Conservation (phyloP, 2,888 invertebrate genomes). For the Ectemnius cavifrons region DNA sequence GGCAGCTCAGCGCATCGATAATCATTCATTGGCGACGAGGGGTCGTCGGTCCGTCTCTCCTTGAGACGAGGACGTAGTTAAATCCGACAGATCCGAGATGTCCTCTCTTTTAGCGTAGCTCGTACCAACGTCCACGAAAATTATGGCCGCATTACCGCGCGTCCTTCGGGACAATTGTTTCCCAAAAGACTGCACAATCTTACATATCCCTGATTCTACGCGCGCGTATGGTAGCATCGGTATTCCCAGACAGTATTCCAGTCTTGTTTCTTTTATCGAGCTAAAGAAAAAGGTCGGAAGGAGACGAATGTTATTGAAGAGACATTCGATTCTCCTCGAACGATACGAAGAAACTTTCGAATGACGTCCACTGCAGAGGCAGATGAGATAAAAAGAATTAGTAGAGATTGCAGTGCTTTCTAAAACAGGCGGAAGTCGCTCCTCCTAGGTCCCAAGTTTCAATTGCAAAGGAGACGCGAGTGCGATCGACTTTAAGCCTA, state of each 20-base stretch:
- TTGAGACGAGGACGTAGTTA: no score
- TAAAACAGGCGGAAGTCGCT: slow-evolving; percentile 33
- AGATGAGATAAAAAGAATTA: not conserved
- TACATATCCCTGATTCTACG: slow-evolving; percentile 1
- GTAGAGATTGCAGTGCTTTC: slow-evolving; percentile 10
- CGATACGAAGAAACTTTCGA: not conserved
- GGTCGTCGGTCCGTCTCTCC: no score
- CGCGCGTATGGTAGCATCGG: not conserved
- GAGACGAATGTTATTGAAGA: no score
- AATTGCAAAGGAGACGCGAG: slow-evolving; percentile 10
- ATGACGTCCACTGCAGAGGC: not conserved
- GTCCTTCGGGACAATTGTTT: no score
- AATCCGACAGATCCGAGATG: no score
- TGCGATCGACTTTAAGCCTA: slow-evolving; percentile 44
- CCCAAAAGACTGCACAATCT: slow-evolving; percentile 3
- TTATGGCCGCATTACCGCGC: no score
- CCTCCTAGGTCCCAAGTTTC: slow-evolving; percentile 40
- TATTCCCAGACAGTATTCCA: no score
- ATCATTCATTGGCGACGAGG: no score
- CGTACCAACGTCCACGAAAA: no score
- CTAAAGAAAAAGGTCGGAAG: not conserved
- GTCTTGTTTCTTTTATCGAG: not conserved
- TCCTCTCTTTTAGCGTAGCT: no score
- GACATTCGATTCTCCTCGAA: not conserved
- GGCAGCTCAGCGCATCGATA: no score